phyloP scores from a whole-genome alignment of 1,140 invertebrate genomes.

The Heterodera carotae region DNA sequence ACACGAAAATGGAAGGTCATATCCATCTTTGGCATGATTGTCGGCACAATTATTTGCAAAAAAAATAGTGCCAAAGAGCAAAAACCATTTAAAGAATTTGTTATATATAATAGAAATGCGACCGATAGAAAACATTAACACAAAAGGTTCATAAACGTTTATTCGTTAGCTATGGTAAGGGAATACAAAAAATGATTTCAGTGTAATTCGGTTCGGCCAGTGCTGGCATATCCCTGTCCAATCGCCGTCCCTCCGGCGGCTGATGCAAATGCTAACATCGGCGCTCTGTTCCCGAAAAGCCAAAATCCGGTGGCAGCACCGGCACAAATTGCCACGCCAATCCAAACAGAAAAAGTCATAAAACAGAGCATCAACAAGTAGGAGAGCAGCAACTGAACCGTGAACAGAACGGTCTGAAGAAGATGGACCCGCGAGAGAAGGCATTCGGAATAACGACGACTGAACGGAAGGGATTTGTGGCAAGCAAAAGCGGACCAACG shows the following conservation, averaged over 20 bases:
- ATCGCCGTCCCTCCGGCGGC: background rate
- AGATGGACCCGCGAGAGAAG: constrained; percentile 70
- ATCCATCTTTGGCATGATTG: constrained; percentile 50
- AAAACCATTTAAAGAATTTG: constrained; percentile 20
- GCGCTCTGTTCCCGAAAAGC: constrained; percentile 74
- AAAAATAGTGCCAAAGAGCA: constrained; percentile 14
- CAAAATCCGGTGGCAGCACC: constrained; percentile 88
- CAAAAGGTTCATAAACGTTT: background rate
- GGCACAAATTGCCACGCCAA: constrained; percentile 83
- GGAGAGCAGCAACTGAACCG: constrained; percentile 84
- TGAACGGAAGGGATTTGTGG: background rate
- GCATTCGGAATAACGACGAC: constrained; percentile 26
- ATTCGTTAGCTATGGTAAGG: constrained; percentile 3
- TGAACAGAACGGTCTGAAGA: constrained; percentile 84
- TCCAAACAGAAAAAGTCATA: constrained; percentile 95
- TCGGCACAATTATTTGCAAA: constrained; percentile 8
- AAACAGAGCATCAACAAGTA: constrained; percentile 94
- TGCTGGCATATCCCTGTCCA: background rate
- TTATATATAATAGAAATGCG: background rate
- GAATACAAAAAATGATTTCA: constrained; percentile 33
- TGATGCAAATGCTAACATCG: background rate
- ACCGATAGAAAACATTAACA: constrained; percentile 18
- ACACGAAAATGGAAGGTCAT: constrained; percentile 59
- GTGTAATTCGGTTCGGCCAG: constrained; percentile 15
- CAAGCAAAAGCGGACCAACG: too few species aligned